Evolutionary conservation across 2,888 invertebrate species (phyloP).

Genomic region (Cephus pulcher): DNA sequence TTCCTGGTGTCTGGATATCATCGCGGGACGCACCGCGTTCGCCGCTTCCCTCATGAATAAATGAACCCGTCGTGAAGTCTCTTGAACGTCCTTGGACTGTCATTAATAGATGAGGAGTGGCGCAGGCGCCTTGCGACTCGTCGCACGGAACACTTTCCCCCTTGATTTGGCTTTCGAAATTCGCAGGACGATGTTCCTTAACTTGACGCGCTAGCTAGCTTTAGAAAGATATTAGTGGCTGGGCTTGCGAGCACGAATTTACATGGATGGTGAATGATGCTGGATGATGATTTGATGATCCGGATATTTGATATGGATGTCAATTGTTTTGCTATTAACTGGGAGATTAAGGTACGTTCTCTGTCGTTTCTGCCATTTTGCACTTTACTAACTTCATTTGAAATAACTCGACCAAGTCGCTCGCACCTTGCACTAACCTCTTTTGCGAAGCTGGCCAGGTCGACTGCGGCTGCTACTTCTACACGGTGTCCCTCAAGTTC

Average conservation of each 20-base stretch:
- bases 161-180: not conserved
- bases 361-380: not conserved
- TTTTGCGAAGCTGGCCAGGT: not conserved
- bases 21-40: not conserved
- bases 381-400: not conserved
- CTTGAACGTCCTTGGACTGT: not conserved
- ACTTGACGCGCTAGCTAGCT: not conserved
- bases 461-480: not conserved
- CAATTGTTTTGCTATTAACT: not conserved
- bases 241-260: not conserved
- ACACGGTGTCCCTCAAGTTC: too few species aligned
- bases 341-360: not conserved
- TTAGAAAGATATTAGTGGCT: not conserved
- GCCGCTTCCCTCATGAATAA: not conserved
- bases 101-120: not conserved
- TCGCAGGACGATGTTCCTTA: not conserved
- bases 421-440: not conserved
- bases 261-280: not conserved
- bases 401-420: not conserved
- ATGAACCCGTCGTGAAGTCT: not conserved
- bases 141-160: not conserved
- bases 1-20: not conserved
- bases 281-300: not conserved
- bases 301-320: not conserved
- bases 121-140: not conserved